Conservation (phyloP, 2,797 vertebrate species). For the Scolopax bukidnonensis region DNA sequence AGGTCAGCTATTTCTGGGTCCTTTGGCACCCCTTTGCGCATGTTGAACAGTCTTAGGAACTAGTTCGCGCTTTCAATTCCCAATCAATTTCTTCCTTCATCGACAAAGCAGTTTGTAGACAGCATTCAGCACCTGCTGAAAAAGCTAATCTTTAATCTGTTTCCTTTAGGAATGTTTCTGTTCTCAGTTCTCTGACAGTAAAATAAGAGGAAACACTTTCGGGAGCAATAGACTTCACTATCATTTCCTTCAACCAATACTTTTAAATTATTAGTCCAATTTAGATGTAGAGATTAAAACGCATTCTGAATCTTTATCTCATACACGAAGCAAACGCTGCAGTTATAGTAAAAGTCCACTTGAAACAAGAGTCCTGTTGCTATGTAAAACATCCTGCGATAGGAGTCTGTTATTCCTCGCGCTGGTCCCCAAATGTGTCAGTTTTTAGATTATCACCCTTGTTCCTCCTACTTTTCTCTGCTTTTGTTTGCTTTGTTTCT, state of each 20-base stretch:
- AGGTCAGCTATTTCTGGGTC: conserved; percentile 92
- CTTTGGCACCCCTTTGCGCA: conserved; percentile 89
- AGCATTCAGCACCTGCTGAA: conserved; percentile 81
- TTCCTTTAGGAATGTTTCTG: background rate
- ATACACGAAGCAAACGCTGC: conserved; percentile 30
- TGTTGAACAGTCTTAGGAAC: conserved; percentile 84
- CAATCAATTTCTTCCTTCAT: conserved; percentile 82
- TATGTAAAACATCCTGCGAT: conserved; percentile 56
- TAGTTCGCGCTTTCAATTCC: conserved; percentile 75
- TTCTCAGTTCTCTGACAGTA: background rate
- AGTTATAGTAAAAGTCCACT: conserved; percentile 25
- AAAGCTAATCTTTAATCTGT: background rate
- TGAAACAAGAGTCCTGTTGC: conserved; percentile 45
- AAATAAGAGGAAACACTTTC: conserved; percentile 25
- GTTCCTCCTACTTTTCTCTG: conserved; percentile 37
- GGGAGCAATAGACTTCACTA: background rate
- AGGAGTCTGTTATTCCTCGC: conserved; percentile 16
- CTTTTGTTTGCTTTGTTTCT: conserved; percentile 45
- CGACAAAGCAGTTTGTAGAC: conserved; percentile 77
- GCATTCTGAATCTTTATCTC: conserved; percentile 28
- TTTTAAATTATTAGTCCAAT: conserved; percentile 21
- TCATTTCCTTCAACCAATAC: background rate
- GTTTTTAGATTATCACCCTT: conserved; percentile 23
- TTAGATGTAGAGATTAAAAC: conserved; percentile 44
- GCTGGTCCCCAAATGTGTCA: background rate